Conservation (phyloP, 64 coral and sea anemone genomes). For the Pocillopora verrucosa region DNA sequence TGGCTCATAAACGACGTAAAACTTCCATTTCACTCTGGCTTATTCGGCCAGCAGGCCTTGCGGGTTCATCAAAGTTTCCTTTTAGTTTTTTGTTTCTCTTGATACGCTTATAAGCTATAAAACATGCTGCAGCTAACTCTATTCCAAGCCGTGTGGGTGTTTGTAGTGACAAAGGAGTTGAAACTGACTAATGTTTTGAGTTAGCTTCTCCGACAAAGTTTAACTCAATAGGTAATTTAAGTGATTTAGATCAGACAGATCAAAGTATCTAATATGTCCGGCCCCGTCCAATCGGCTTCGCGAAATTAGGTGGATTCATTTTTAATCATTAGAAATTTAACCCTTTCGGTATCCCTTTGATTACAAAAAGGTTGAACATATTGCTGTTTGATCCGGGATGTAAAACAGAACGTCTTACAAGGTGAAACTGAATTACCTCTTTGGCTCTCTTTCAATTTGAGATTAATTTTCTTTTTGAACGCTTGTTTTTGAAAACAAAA, state of each 20-base stretch:
- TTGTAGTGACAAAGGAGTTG: not conserved
- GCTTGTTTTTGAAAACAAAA: slow-evolving; percentile 32
- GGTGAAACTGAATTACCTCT: not conserved
- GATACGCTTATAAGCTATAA: not conserved
- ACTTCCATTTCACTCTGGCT: not conserved
- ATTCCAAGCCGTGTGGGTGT: too few relatives aligned
- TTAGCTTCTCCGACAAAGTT: not conserved
- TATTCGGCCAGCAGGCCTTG: not conserved
- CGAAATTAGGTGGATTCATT: not conserved
- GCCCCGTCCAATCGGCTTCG: not conserved
- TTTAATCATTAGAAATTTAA: slow-evolving; percentile 25
- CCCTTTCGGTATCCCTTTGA: not conserved
- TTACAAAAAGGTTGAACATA: not conserved
- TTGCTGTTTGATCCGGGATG: not conserved
- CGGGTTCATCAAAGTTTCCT: slow-evolving; percentile 1
- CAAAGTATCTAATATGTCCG: not conserved
- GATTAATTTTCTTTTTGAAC: slow-evolving; percentile 6
- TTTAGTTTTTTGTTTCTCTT: not conserved
- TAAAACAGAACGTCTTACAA: not conserved
- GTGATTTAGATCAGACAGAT: not conserved
- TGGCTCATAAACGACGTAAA: not conserved
- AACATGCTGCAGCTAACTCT: not conserved
- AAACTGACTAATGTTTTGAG: not conserved
- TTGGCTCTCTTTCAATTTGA: not conserved
- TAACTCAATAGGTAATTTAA: not conserved